These are phyloP conservation scores for Cryptoleucopteryx plumbea DNA, from an alignment of 2,113 vertebrate species.

Conservation along the genomic window DNA sequence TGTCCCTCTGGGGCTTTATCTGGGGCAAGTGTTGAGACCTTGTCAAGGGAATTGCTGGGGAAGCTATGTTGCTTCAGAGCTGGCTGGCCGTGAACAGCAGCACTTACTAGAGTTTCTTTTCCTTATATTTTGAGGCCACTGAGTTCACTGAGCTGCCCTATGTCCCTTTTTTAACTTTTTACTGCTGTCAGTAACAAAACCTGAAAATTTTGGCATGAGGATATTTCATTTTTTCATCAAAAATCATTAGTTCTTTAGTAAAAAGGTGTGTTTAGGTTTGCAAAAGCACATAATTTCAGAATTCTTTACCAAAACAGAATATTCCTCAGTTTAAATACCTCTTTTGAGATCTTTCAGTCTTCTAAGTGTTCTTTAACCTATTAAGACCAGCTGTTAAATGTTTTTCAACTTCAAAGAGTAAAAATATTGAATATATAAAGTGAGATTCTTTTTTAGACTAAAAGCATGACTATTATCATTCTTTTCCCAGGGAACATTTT, in stretches of 20 bases:
- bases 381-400: not conserved
- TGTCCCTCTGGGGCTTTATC: not conserved
- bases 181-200: not conserved
- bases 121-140: not conserved
- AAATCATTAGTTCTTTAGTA: not conserved
- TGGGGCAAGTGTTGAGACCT: not conserved
- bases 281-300: not conserved
- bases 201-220: not conserved
- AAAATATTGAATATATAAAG: not conserved
- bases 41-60: not conserved
- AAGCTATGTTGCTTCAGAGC: not conserved
- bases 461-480: not conserved
- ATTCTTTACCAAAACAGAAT: not conserved
- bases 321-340: not conserved
- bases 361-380: not conserved
- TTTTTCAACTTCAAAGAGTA: not conserved
- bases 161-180: not conserved
- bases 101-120: not conserved
- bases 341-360: not conserved
- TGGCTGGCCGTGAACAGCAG: not conserved
- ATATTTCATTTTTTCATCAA: not conserved
- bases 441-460: not conserved
- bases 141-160: not conserved
- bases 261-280: not conserved
- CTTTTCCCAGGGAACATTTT: not conserved